phyloP scores from a whole-genome alignment of 2,113 vertebrate species.

The Gymnorhina tibicen region DNA sequence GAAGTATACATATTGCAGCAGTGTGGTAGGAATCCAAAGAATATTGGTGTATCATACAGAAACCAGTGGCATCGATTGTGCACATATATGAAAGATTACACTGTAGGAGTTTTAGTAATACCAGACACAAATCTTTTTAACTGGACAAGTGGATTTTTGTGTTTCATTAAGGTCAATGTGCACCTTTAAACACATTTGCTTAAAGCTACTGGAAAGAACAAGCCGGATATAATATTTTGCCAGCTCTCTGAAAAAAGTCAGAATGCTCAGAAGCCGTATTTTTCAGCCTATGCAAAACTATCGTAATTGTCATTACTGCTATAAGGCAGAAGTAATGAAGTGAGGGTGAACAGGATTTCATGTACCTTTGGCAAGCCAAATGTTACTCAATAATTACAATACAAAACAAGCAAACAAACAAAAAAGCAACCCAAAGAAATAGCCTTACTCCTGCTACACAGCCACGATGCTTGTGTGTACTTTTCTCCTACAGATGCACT shows the following conservation, averaged over 20 bases:
- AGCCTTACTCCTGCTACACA: not conserved
- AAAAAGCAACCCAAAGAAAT: not conserved
- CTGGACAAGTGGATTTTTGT: not conserved
- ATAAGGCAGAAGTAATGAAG: not conserved
- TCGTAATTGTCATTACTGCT: not conserved
- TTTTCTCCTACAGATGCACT: not conserved
- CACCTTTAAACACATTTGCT: not conserved
- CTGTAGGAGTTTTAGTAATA: not conserved
- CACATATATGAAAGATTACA: not conserved
- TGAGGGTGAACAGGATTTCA: not conserved
- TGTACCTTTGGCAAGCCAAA: not conserved
- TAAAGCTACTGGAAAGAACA: not conserved
- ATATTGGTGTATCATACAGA: not conserved
- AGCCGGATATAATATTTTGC: not conserved
- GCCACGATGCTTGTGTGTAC: not conserved
- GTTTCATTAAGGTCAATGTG: not conserved
- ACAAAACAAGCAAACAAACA: not conserved
- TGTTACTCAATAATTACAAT: not conserved
- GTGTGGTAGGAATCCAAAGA: not conserved
- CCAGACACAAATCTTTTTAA: not conserved
- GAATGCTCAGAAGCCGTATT: not conserved
- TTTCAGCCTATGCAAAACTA: not conserved
- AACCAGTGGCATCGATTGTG: not conserved
- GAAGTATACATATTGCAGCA: not conserved
- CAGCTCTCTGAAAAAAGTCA: not conserved